Percentiles rank a stretch among this genome's conserved stretches.
Evolutionary conservation across 1,140 invertebrate genomes (phyloP).

Genomic region (Drosophila gunungcola): DNA sequence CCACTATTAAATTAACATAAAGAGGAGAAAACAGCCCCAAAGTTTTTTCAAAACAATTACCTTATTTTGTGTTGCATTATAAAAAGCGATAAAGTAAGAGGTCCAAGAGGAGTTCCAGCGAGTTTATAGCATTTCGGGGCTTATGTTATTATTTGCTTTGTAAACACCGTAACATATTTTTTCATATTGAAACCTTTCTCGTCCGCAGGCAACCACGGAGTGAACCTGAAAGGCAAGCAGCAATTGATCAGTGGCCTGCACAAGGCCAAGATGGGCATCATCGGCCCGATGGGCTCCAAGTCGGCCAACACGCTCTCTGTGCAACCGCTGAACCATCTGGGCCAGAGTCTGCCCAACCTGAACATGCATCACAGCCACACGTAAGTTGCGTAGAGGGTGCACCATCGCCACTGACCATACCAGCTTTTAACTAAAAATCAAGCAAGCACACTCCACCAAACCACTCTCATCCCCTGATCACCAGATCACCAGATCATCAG

Average conservation of each 20-base stretch:
- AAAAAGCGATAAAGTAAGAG: too few relatives aligned
- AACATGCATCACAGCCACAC: conserved; percentile 84
- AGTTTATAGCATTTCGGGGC: too few relatives aligned
- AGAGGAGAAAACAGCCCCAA: too few relatives aligned
- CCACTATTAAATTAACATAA: too few relatives aligned
- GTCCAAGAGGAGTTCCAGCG: too few relatives aligned
- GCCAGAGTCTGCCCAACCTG: conserved; percentile 91
- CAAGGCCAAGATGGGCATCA: conserved; percentile 78
- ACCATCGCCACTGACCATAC: conserved; percentile 51
- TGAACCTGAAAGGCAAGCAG: conserved; percentile 62
- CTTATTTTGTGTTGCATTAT: too few relatives aligned
- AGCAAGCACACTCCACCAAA: conserved; percentile 48
- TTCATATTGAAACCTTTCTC: too few relatives aligned
- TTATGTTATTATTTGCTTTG: too few relatives aligned
- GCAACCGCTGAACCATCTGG: conserved; percentile 88
- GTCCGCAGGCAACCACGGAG: conserved; percentile 46
- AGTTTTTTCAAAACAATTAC: too few relatives aligned
- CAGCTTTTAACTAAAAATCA: conserved; percentile 58
- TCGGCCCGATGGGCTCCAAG: conserved; percentile 82
- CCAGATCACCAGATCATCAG: conserved; percentile 6
- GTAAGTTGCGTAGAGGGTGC: conserved; percentile 73
- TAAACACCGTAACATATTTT: too few relatives aligned
- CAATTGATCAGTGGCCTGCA: conserved; percentile 71
- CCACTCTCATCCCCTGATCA: conserved; percentile 31
- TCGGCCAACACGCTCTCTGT: conserved; percentile 90